Evolutionary conservation across 1,140 invertebrate genomes (phyloP).

Genomic region (Delia radicum): DNA sequence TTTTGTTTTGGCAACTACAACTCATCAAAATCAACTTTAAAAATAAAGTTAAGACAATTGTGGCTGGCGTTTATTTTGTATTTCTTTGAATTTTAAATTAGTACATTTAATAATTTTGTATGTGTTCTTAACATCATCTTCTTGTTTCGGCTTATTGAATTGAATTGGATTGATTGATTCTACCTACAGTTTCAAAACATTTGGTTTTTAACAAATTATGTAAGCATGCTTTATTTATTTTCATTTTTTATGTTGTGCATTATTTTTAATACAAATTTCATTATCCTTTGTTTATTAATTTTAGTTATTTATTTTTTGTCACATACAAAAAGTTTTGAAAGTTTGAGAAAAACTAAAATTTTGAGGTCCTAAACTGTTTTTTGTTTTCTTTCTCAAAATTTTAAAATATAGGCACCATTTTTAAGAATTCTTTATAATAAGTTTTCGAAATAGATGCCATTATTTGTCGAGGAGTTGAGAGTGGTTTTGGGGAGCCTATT

Average conservation of each 20-base stretch:
- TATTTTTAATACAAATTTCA: constrained; percentile 33
- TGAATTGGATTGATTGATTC: constrained; percentile 20
- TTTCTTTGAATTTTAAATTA: background rate
- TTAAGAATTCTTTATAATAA: too few relatives aligned
- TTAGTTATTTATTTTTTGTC: background rate
- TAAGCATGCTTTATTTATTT: constrained; percentile 53
- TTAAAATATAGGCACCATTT: too few relatives aligned
- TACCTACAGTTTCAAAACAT: constrained; percentile 7
- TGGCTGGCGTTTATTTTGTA: constrained; percentile 12
- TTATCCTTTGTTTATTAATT: background rate
- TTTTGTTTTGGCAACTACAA: background rate
- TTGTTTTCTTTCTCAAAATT: too few relatives aligned
- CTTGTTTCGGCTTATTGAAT: constrained; percentile 22
- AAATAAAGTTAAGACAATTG: background rate
- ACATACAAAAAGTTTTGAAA: too few relatives aligned
- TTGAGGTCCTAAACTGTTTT: too few relatives aligned
- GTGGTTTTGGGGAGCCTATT: too few relatives aligned
- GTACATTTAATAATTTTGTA: constrained; percentile 38
- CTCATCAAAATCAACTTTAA: background rate
- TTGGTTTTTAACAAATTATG: constrained; percentile 42
- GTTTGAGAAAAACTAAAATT: too few relatives aligned
- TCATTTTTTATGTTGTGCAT: constrained; percentile 36
- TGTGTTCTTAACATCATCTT: constrained; percentile 41
- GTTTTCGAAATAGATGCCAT: too few relatives aligned
- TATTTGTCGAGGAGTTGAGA: too few relatives aligned